These are phyloP conservation scores for Equus przewalskii DNA, from an alignment of 2,113 vertebrate species.

Conservation along the genomic window DNA sequence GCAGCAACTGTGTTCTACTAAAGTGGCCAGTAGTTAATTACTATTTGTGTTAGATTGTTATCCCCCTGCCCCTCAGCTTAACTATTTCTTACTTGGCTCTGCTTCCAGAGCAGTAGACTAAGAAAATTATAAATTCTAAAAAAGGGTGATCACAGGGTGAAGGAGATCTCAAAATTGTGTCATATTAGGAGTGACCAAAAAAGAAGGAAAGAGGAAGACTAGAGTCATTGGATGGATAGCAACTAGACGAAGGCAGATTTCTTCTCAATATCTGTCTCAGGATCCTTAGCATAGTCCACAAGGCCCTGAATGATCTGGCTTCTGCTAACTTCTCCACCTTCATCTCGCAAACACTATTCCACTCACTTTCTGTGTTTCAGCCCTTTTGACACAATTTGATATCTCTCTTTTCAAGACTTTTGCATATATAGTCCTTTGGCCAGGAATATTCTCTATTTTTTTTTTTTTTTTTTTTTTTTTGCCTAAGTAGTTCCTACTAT, in stretches of 20 bases:
- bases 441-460: not conserved
- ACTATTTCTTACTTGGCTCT: not conserved
- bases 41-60: not conserved
- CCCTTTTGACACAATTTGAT: not conserved
- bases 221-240: not conserved
- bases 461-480: not conserved
- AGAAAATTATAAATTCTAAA: conserved; percentile 25
- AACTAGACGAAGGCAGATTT: not conserved
- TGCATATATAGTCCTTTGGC: not conserved
- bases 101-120: not conserved
- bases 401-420: not conserved
- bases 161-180: not conserved
- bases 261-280: not conserved
- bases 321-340: not conserved
- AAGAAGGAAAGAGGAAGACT: not conserved
- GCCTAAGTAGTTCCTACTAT: not conserved
- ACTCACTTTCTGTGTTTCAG: not conserved
- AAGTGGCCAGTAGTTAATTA: not conserved
- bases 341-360: not conserved
- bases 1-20: not conserved
- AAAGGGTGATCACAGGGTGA: not conserved
- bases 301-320: not conserved
- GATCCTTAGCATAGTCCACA: not conserved
- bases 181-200: not conserved
- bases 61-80: not conserved